phyloP scores from a whole-genome alignment of 1,140 invertebrate species.

The Drosophila tristis region DNA sequence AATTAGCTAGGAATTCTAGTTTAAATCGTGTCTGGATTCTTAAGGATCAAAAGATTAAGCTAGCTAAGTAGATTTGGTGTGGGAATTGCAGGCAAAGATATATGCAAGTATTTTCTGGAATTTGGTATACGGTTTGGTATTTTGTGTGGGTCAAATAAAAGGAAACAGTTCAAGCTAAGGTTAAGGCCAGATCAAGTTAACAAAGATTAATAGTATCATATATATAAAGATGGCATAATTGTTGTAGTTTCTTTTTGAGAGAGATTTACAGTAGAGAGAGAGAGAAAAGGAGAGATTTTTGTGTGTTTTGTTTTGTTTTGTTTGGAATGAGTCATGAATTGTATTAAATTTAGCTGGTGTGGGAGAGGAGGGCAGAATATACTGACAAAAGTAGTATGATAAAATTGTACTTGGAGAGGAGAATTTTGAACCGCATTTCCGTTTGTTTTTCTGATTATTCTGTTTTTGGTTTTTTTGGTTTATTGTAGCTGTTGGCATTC shows the following conservation, averaged over 20 bases:
- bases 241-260: slow-evolving; percentile 40
- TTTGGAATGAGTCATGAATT: slow-evolving; percentile 51
- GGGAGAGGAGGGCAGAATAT: not conserved
- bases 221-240: slow-evolving; percentile 36
- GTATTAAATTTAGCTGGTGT: slow-evolving; percentile 30
- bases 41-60: slow-evolving; percentile 45
- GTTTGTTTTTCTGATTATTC: slow-evolving; percentile 35
- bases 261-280: slow-evolving; percentile 20
- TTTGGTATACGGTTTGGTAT: slow-evolving; percentile 18
- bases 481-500: slow-evolving; percentile 64
- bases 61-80: slow-evolving; percentile 46
- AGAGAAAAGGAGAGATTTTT: slow-evolving; percentile 30
- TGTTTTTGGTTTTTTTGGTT: slow-evolving; percentile 9
- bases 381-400: slow-evolving; percentile 29
- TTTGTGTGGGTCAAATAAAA: slow-evolving; percentile 48
- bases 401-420: slow-evolving; percentile 25
- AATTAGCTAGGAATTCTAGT: slow-evolving; percentile 17
- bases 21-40: slow-evolving; percentile 55
- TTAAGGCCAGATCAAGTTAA: slow-evolving; percentile 42
- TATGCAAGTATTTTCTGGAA: slow-evolving; percentile 40
- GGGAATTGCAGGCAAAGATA: slow-evolving; percentile 62
- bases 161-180: slow-evolving; percentile 39
- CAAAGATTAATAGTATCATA: slow-evolving; percentile 34
- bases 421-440: slow-evolving; percentile 31
- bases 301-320: slow-evolving; percentile 44